Percentiles rank a stretch among this genome's conserved stretches.
These are phyloP conservation scores for Biston betularia DNA, from an alignment of 2,888 invertebrate species.

Conservation along the genomic window DNA sequence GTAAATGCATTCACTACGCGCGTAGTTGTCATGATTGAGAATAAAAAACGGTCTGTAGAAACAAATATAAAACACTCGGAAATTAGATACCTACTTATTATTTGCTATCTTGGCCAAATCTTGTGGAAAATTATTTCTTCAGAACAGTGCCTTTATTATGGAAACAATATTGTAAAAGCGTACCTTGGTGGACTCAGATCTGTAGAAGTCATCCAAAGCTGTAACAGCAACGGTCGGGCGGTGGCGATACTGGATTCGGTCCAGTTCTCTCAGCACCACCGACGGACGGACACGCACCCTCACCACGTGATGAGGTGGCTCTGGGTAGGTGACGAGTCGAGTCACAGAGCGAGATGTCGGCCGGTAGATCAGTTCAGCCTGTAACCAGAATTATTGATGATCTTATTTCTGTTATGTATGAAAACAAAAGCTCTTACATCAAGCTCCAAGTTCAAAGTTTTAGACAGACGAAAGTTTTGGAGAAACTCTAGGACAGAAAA, in stretches of 20 bases:
- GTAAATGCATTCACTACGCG: too few relatives aligned
- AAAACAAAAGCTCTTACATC: conserved; percentile 17
- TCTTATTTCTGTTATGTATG: neutral
- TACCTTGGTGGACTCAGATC: conserved; percentile 90
- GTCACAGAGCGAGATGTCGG: conserved; percentile 80
- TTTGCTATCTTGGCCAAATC: too few relatives aligned
- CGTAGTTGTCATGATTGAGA: too few relatives aligned
- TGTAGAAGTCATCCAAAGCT: conserved; percentile 91
- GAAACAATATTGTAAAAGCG: neutral
- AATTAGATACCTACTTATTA: too few relatives aligned
- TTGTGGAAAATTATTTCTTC: neutral
- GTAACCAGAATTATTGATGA: conserved; percentile 46
- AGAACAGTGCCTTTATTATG: neutral
- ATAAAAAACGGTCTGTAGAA: too few relatives aligned
- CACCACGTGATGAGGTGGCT: conserved; percentile 84
- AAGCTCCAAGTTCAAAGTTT: neutral
- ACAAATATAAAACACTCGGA: too few relatives aligned
- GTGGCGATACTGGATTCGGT: conserved; percentile 89
- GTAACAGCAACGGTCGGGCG: conserved; percentile 87
- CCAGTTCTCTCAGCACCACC: conserved; percentile 88
- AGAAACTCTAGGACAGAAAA: neutral
- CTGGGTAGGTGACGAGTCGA: conserved; percentile 87
- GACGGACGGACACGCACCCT: conserved; percentile 88
- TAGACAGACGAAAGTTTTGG: neutral
- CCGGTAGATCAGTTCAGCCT: conserved; percentile 82